These are phyloP conservation scores for Subanguina moxae DNA, from an alignment of 1,140 invertebrate species.

Conservation along the genomic window DNA sequence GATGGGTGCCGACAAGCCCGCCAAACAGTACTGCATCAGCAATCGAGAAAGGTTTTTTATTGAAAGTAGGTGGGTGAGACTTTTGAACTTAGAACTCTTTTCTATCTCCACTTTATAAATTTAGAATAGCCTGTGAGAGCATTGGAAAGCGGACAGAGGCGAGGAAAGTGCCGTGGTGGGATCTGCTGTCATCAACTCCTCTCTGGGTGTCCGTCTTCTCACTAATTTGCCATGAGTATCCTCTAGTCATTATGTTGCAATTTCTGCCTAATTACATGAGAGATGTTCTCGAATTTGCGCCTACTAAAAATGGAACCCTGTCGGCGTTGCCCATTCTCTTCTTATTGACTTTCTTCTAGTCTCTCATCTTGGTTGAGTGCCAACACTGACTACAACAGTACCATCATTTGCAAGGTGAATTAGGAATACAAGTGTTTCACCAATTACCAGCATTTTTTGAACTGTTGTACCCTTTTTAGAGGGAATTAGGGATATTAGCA, in stretches of 20 bases:
- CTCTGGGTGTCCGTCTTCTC: conserved; percentile 54
- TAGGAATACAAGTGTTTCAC: not conserved
- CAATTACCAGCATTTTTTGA: no score
- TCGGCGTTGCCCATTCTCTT: conserved; percentile 55
- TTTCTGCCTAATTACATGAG: conserved; percentile 59
- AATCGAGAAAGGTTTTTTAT: conserved; percentile 52
- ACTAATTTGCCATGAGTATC: conserved; percentile 54
- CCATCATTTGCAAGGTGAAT: conserved; percentile 52
- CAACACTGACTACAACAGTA: conserved; percentile 37
- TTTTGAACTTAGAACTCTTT: conserved; percentile 20
- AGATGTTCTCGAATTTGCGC: conserved; percentile 57
- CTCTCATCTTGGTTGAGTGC: conserved; percentile 52
- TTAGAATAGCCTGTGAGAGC: conserved; percentile 57
- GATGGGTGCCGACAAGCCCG: conserved; percentile 56
- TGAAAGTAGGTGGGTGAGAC: conserved; percentile 47
- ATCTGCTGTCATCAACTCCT: conserved; percentile 44
- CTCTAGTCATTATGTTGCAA: conserved; percentile 57
- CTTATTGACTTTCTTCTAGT: conserved; percentile 48
- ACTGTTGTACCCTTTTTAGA: no score
- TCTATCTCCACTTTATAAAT: conserved; percentile 6
- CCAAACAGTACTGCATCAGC: conserved; percentile 57
- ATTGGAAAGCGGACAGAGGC: conserved; percentile 55
- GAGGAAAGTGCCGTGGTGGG: conserved; percentile 44
- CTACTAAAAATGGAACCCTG: conserved; percentile 53
- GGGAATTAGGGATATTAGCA: no score